Conservation (phyloP, 2,113 vertebrate genomes). For the Cairina moschata region DNA sequence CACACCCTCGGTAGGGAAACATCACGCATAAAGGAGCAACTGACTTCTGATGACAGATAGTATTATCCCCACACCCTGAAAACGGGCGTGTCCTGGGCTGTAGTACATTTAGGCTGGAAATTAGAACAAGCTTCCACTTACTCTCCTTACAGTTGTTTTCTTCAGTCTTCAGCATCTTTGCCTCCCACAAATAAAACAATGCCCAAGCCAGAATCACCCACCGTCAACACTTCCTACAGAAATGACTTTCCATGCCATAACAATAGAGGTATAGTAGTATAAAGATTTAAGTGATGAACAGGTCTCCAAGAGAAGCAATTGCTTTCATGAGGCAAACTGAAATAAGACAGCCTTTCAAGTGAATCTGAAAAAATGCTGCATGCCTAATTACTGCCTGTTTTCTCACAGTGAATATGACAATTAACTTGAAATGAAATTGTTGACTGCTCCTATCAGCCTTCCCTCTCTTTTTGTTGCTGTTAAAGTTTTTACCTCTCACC, state of each 20-base stretch:
- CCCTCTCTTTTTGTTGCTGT: neutral
- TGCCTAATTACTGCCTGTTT: neutral
- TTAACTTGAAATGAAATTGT: neutral
- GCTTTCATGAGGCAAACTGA: neutral
- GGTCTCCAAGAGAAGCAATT: neutral
- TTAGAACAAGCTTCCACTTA: neutral
- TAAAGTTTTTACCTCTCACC: neutral
- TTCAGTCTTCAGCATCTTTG: neutral
- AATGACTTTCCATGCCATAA: neutral
- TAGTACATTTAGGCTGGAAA: neutral
- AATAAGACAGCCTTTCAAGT: neutral
- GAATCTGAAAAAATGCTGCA: neutral
- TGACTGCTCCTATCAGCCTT: neutral
- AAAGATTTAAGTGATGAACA: neutral
- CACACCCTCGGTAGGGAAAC: neutral
- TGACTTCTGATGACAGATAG: neutral
- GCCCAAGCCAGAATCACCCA: neutral
- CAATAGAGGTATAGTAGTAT: neutral
- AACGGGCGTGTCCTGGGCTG: neutral
- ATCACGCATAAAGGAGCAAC: neutral
- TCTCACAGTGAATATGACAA: neutral
- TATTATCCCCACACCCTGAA: neutral
- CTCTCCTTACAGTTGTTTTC: neutral
- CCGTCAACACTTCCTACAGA: neutral
- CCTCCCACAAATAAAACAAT: neutral